Conservation (phyloP, 2,888 invertebrate species). For the Tribolium freemani region DNA sequence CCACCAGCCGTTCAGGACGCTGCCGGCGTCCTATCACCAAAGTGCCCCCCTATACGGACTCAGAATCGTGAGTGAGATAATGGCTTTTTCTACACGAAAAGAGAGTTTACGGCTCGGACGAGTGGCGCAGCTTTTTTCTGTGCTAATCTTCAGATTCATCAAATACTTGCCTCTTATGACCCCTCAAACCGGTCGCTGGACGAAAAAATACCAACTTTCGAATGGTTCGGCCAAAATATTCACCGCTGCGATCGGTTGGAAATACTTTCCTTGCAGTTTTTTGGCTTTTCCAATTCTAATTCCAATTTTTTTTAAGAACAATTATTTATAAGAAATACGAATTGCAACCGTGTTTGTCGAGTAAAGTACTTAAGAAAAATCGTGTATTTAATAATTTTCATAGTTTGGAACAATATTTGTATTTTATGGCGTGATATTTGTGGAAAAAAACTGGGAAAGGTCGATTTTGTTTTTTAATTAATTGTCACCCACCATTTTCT, state of each 20-base stretch:
- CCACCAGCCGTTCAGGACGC: slow-evolving; percentile 52
- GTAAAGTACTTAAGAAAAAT: no score
- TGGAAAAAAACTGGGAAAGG: no score
- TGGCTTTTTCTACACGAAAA: neutral
- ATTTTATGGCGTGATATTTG: neutral
- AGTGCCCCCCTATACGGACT: slow-evolving; percentile 40
- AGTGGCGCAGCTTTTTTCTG: neutral
- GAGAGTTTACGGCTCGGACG: neutral
- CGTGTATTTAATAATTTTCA: no score
- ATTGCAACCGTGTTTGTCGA: no score
- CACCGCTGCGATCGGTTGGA: no score
- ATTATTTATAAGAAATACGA: no score
- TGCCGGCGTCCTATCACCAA: slow-evolving; percentile 61
- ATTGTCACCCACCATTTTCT: no score
- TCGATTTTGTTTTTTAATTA: no score
- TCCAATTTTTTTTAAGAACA: neutral
- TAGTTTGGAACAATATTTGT: neutral
- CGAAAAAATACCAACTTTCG: neutral
- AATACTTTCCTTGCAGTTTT: no score
- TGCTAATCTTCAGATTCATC: neutral
- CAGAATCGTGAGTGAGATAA: slow-evolving; percentile 29
- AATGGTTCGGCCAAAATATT: no score
- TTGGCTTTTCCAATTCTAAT: neutral
- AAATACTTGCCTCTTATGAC: neutral
- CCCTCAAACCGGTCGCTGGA: neutral